Conservation (phyloP, 2,797 vertebrate genomes). For the Hypotaenidia philippensis region DNA sequence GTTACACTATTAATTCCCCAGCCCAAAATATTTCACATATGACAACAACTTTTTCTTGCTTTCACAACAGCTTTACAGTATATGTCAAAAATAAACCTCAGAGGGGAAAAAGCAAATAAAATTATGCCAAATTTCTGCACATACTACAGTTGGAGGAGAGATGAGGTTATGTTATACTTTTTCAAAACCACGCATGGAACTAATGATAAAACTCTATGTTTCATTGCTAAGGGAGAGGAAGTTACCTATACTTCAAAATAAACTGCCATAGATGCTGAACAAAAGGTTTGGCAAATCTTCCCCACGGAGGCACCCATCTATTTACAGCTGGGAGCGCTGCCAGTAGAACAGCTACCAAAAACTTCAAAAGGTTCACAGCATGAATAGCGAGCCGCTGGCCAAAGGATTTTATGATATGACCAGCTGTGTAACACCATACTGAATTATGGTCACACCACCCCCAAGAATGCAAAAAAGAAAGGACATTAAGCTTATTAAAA, state of each 20-base stretch:
- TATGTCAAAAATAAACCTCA: not conserved
- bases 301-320: conserved; percentile 26
- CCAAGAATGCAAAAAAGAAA: not conserved
- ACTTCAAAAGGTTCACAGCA: conserved; percentile 55
- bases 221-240: not conserved
- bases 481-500: not conserved
- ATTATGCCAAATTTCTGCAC: not conserved
- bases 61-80: not conserved
- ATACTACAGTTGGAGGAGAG: not conserved
- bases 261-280: conserved; percentile 4
- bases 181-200: rapidly evolving
- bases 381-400: conserved; percentile 46
- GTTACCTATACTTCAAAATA: conserved; percentile 11
- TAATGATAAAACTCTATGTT: not conserved
- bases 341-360: conserved; percentile 60
- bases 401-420: conserved; percentile 51
- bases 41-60: not conserved
- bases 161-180: not conserved
- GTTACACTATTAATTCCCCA: not conserved
- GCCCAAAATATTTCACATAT: not conserved
- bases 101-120: not conserved
- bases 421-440: not conserved
- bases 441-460: not conserved
- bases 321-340: conserved; percentile 54
- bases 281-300: conserved; percentile 31